These are phyloP conservation scores for Orgyia antiqua DNA, from an alignment of 2,888 invertebrate genomes.

Conservation along the genomic window DNA sequence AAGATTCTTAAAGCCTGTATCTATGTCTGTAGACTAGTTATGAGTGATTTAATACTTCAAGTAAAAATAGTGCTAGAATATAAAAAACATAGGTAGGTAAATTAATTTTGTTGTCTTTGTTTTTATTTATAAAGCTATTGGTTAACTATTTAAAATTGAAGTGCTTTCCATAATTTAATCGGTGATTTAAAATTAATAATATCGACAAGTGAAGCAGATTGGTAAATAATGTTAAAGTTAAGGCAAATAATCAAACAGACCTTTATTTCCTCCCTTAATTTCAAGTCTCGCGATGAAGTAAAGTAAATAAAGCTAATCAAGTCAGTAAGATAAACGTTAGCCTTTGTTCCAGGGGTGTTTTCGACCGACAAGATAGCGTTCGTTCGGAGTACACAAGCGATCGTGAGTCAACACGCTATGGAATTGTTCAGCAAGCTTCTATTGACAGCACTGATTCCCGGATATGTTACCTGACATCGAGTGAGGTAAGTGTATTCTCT, in stretches of 20 bases:
- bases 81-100: too few species aligned
- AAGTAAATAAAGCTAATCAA: constrained; percentile 16
- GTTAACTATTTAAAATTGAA: too few species aligned
- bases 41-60: too few species aligned
- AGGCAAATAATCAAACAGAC: neutral
- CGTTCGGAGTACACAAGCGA: constrained; percentile 94
- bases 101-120: too few species aligned
- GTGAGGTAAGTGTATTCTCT: constrained; percentile 88
- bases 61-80: too few species aligned
- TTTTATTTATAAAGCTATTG: too few species aligned
- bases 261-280: constrained; percentile 10
- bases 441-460: constrained; percentile 96
- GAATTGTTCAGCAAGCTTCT: constrained; percentile 95
- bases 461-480: constrained; percentile 95
- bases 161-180: too few species aligned
- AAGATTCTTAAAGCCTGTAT: too few species aligned
- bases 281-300: constrained; percentile 7
- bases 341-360: constrained; percentile 82
- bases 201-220: neutral
- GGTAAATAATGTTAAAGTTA: neutral
- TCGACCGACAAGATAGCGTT: constrained; percentile 93
- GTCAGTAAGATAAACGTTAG: constrained; percentile 18
- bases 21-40: too few species aligned
- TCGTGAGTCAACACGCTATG: constrained; percentile 89
- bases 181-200: too few species aligned